Evolutionary conservation across 2,797 vertebrate genomes (phyloP), one percentile per base, ranked within the genome.

Genomic region (Tokudaia muenninki): DNA sequence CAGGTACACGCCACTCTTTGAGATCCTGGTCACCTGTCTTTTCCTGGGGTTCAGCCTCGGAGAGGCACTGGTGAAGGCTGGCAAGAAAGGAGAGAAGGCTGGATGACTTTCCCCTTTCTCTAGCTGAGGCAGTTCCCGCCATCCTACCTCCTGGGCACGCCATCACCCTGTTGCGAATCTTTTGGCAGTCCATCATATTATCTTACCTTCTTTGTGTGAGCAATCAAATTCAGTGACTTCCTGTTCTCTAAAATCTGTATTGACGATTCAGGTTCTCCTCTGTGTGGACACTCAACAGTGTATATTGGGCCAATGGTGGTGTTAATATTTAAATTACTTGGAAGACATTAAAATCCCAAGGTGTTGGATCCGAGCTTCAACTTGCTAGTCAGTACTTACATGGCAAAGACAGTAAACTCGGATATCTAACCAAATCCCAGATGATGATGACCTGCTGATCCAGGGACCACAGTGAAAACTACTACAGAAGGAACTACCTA

Each of bases 351-450:
- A 96, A 96, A 65, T 14, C 44, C 67, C 59, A 0, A 86, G 74
- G 74, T 34, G 22, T 16, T 63, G 8, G 34, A 3, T 37, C 34
- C 44, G 57, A 41, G n/a, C 50, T 63, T 82, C 65, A 61, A 31
- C 50, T 74, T 92, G 59, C 87, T 12, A 70, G n/a, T 75, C 74
- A 47, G 50, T 50, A 6, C 41, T 50, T 34, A 34, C 14, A n/a
- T 12, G 47, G 55, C n/a, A 8, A 7, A 81, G 34, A 57, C 37
- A 91, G 61, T 19, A 94, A 22, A 94, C 44, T 29, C 41, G 10
- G 34, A 70, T 61, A 81, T 59, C 55, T 72, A 88, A 95, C 29
- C 91, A 92, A 96, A 59, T 61, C 17, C 50, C 22, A 83, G 34
- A 29, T 55, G 57, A 50, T 65, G 41, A 77, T 34, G 31, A 22